Base-by-base conservation (phyloP, 2,113 vertebrate genomes). In the Percina caprodes region DNA sequence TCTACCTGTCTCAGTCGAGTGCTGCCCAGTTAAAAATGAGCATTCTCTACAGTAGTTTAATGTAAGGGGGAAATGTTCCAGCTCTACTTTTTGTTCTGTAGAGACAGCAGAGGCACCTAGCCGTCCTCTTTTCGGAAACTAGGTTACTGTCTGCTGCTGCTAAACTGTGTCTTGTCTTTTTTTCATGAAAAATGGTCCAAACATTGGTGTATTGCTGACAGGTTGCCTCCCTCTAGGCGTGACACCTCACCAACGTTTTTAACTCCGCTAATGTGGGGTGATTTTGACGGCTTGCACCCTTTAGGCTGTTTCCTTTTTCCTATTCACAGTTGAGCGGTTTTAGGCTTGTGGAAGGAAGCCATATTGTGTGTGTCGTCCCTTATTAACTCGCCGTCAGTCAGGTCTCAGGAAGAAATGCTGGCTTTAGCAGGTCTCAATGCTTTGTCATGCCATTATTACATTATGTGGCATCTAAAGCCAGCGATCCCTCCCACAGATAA, bases 251-350 rank as follows among this genome's bases (percentile, higher is more conserved):
- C 23, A 45, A 19, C 8, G 5, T 65, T 74, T 82, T 69, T 58
- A 73, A 60, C 72, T 75, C 84, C 65, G 51, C 76, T 84, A 79
- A 87, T 70, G 76, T 75, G 23, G 5, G 49, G 66, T 83, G 90
- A 92, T 88, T 80, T 80, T 91, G 88, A 91, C 1, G 55, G 63
- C 79, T 85, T 1, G 4, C 72, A 83, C 45, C 74, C 89, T 63
- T 63, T 62, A 6, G 90, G 91, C 88, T 5, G 35, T 76, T 83
- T 84, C 61, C 59, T 51, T 71, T 88, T 79, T 83, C 54, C 65
- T 71, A 78, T 72, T 77, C 89, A 58, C 86, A 77, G 70, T 9
- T 75, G 81, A 84, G 80, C 73, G 35, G 73, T 79, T 69, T 85
- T 60, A 68, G 77, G 51, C 71, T 30, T 24, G 48, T 76, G 84